Percentiles rank a stretch among this genome's conserved stretches.
Evolutionary conservation across 2,888 invertebrate genomes (phyloP).

Genomic region (Bursaphelenchus okinawaensis): DNA sequence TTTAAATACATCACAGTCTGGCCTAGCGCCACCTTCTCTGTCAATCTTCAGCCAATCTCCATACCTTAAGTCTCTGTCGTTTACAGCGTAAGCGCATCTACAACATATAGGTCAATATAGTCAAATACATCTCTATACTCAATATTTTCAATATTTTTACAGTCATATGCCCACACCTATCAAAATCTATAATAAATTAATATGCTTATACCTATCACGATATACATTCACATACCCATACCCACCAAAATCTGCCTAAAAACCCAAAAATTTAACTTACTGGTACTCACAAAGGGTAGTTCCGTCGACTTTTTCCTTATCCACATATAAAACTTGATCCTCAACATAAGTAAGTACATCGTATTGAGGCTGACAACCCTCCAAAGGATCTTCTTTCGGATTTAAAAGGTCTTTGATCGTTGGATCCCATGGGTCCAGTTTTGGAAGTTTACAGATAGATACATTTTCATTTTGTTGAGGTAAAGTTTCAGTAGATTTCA

Average conservation of each 20-base stretch:
- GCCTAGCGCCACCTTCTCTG: not conserved
- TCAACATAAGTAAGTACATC: not conserved
- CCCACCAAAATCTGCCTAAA: too few relatives aligned
- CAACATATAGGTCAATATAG: not conserved
- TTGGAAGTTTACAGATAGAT: slow-evolving; percentile 11
- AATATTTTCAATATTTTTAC: too few relatives aligned
- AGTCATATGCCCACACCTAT: too few relatives aligned
- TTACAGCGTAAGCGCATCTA: slow-evolving; percentile 8
- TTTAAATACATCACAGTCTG: slow-evolving; percentile 18
- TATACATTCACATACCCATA: slow-evolving; percentile 12
- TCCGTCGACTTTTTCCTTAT: not conserved
- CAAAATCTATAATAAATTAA: too few relatives aligned
- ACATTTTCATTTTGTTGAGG: too few relatives aligned
- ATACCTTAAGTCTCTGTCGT: not conserved
- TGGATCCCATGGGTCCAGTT: slow-evolving; percentile 26
- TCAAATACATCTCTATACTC: too few relatives aligned
- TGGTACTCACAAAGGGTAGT: not conserved
- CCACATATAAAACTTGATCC: not conserved
- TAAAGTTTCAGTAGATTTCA: too few relatives aligned
- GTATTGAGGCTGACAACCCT: slow-evolving; percentile 15
- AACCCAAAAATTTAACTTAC: too few relatives aligned
- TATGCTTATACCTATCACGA: too few relatives aligned
- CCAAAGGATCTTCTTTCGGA: slow-evolving; percentile 6
- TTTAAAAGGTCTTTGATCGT: slow-evolving; percentile 8
- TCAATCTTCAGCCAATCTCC: slow-evolving; percentile 7